Conservation (phyloP, 2,888 invertebrate genomes). For the Palloptera scutellata region DNA sequence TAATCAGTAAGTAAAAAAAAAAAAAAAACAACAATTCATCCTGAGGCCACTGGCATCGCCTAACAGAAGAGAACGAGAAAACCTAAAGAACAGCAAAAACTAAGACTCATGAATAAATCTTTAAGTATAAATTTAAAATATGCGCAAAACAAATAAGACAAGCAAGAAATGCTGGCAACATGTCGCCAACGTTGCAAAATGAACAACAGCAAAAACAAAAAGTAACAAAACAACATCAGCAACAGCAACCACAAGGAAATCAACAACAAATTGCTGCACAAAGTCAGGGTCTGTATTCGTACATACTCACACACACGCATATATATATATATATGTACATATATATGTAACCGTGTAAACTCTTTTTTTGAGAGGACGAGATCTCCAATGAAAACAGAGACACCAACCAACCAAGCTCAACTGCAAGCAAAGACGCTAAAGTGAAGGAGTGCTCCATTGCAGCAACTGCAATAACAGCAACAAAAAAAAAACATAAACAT, state of each 20-base stretch:
- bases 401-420: slow-evolving; percentile 11
- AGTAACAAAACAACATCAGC: neutral
- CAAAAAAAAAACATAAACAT: slow-evolving; percentile 1
- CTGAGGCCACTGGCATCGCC: slow-evolving; percentile 20
- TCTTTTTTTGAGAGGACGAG: slow-evolving; percentile 5
- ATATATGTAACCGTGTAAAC: neutral
- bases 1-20: slow-evolving; percentile 24
- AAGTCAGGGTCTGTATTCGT: slow-evolving; percentile 24
- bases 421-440: neutral
- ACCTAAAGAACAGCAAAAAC: slow-evolving; percentile 2
- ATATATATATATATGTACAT: neutral
- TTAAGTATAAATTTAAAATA: slow-evolving; percentile 12
- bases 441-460: neutral
- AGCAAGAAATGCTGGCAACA: slow-evolving; percentile 13
- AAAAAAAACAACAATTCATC: slow-evolving; percentile 24
- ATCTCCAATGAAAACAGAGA: neutral
- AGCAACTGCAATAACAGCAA: neutral
- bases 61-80: slow-evolving; percentile 6
- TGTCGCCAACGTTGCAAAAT: slow-evolving; percentile 9
- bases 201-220: neutral
- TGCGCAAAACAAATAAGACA: neutral
- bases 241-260: slow-evolving; percentile 12
- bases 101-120: neutral
- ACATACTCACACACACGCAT: neutral
- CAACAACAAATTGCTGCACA: slow-evolving; percentile 27